These are phyloP conservation scores for Plumapathes pennacea DNA, from an alignment of 92 coral and sea anemone genomes.

Conservation along the genomic window DNA sequence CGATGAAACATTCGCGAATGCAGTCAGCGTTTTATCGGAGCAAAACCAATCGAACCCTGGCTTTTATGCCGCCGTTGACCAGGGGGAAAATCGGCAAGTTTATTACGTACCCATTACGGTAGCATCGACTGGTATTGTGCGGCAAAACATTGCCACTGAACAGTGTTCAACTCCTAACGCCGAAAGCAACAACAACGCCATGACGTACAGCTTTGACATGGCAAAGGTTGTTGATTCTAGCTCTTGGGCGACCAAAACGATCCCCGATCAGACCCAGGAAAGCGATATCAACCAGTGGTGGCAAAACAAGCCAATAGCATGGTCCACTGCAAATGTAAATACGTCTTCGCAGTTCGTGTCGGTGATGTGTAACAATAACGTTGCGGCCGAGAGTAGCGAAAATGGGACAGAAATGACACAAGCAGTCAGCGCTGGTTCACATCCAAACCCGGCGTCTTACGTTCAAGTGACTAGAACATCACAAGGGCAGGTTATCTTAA, in stretches of 20 bases:
- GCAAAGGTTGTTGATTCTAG: slow-evolving; percentile 60
- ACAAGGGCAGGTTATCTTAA: slow-evolving; percentile 82
- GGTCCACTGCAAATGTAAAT: slow-evolving; percentile 63
- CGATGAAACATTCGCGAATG: slow-evolving; percentile 61
- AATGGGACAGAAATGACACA: slow-evolving; percentile 52
- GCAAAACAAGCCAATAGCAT: slow-evolving; percentile 69
- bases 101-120: slow-evolving; percentile 73
- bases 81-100: slow-evolving; percentile 79
- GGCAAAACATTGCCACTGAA: slow-evolving; percentile 54
- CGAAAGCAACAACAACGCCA: slow-evolving; percentile 24
- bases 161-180: slow-evolving; percentile 20
- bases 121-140: slow-evolving; percentile 34
- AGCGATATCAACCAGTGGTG: slow-evolving; percentile 69
- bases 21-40: slow-evolving; percentile 54
- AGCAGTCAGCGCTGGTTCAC: slow-evolving; percentile 34
- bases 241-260: slow-evolving; percentile 76
- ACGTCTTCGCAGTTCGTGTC: slow-evolving; percentile 45
- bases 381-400: slow-evolving; percentile 33
- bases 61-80: slow-evolving; percentile 80
- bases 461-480: slow-evolving; percentile 83
- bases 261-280: slow-evolving; percentile 43
- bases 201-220: slow-evolving; percentile 16
- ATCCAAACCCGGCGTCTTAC: slow-evolving; percentile 67
- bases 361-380: slow-evolving; percentile 29
- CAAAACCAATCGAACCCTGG: slow-evolving; percentile 53